Conservation (phyloP, 2,113 vertebrate species). For the Odocoileus virginianus region DNA sequence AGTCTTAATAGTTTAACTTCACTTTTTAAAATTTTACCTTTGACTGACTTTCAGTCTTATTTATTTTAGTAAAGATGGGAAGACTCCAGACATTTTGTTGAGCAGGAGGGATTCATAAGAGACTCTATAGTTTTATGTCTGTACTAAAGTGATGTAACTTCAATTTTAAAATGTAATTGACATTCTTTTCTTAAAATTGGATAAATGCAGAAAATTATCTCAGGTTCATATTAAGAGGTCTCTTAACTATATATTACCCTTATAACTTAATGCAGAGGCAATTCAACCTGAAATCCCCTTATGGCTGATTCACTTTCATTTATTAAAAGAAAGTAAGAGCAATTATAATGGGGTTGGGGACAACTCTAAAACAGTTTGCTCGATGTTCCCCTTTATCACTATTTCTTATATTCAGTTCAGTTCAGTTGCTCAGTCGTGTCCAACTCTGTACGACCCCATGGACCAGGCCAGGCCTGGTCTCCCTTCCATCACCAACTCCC, state of each 20-base stretch:
- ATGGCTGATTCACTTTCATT: not conserved
- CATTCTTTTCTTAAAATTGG: conserved; percentile 43
- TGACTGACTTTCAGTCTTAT: conserved; percentile 9
- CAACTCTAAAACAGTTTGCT: not conserved
- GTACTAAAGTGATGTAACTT: not conserved
- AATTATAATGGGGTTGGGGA: not conserved
- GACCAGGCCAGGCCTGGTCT: not conserved
- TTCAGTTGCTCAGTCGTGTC: not conserved
- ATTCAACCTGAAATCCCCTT: conserved; percentile 20
- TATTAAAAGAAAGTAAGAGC: conserved; percentile 4
- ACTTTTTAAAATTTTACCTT: conserved; percentile 50
- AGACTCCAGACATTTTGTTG: not conserved
- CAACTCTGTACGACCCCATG: not conserved
- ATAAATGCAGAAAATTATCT: conserved; percentile 60
- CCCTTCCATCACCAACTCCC: not conserved
- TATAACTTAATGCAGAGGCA: conserved; percentile 35
- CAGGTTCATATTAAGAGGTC: not conserved
- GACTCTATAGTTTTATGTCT: conserved; percentile 18
- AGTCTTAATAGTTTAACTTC: conserved; percentile 34
- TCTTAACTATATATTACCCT: conserved; percentile 39
- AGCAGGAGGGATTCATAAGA: conserved; percentile 55
- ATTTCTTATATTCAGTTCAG: not conserved
- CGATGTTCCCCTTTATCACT: not conserved
- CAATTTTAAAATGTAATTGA: conserved; percentile 62
- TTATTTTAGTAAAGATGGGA: conserved; percentile 60